A percentile compares a stretch with the other conserved stretches of the same genome.
Conservation (phyloP, 1,140 invertebrate species). For the Watersipora subatra region DNA sequence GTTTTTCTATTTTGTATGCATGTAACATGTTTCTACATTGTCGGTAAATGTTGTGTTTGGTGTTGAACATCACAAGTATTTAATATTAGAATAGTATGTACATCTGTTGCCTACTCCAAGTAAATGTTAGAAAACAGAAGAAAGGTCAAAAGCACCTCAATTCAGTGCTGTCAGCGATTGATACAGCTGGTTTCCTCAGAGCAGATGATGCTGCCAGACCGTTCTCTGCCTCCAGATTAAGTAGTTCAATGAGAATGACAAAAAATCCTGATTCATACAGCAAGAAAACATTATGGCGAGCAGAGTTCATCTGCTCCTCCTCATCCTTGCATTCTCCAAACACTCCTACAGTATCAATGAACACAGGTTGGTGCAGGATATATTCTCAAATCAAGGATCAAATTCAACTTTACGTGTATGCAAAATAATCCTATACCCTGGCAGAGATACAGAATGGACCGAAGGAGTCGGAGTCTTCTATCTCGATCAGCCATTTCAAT, state of each 20-base stretch:
- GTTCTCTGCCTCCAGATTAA: conserved; percentile 88
- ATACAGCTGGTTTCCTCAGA: conserved; percentile 71
- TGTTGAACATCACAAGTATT: too few species aligned
- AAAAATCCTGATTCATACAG: conserved; percentile 79
- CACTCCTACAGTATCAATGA: conserved; percentile 53
- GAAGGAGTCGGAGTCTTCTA: conserved; percentile 64
- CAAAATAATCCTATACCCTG: too few species aligned
- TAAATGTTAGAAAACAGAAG: too few species aligned
- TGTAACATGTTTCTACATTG: too few species aligned
- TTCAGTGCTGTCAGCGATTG: conserved; percentile 77
- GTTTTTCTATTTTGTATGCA: too few species aligned
- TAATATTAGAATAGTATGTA: too few species aligned
- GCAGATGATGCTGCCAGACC: conserved; percentile 57
- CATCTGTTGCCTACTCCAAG: too few species aligned
- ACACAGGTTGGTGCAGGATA: too few species aligned
- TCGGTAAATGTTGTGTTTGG: too few species aligned
- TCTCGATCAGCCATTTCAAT: conserved; percentile 69
- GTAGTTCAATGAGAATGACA: conserved; percentile 70
- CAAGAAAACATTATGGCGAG: conserved; percentile 67
- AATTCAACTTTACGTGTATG: too few species aligned
- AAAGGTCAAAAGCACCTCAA: conserved; percentile 41
- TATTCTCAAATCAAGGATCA: too few species aligned
- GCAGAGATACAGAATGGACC: conserved; percentile 76
- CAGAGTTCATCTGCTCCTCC: conserved; percentile 59
- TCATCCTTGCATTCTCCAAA: conserved; percentile 85